Evolutionary conservation across 2,888 invertebrate genomes (phyloP).

Genomic region (Prenolepis imparis): DNA sequence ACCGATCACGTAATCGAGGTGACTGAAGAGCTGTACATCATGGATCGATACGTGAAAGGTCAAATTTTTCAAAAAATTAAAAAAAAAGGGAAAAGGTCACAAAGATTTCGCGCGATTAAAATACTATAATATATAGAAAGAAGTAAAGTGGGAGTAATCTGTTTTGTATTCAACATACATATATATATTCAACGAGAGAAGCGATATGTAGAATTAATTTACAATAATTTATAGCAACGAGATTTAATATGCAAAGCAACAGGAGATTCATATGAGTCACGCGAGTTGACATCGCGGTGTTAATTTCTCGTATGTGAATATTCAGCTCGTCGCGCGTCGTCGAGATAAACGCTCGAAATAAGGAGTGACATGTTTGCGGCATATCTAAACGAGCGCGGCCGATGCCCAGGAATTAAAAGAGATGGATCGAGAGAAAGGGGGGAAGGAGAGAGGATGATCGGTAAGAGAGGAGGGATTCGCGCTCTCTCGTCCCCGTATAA

Average conservation of each 20-base stretch:
- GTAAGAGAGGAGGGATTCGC: slow-evolving; percentile 53
- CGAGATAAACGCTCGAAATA: slow-evolving; percentile 10
- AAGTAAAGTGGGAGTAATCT: background rate
- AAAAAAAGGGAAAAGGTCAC: background rate
- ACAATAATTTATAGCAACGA: slow-evolving; percentile 19
- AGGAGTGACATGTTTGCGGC: slow-evolving; percentile 49
- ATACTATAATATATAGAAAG: background rate
- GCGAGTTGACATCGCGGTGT: slow-evolving; percentile 6
- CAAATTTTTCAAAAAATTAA: background rate
- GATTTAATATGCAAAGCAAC: slow-evolving; percentile 3
- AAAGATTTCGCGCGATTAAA: background rate
- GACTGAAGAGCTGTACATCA: slow-evolving; percentile 10
- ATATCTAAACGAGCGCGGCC: slow-evolving; percentile 7
- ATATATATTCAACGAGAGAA: background rate
- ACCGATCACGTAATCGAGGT: slow-evolving; percentile 44
- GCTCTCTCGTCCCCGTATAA: slow-evolving; percentile 74
- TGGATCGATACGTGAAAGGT: background rate
- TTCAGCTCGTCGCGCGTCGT: background rate
- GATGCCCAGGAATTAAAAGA: slow-evolving; percentile 41
- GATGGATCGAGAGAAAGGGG: slow-evolving; percentile 38
- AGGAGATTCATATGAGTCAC: background rate
- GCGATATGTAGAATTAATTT: background rate
- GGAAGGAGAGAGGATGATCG: slow-evolving; percentile 21
- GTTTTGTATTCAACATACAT: background rate
- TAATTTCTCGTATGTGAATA: slow-evolving; percentile 26